Conservation (phyloP, 2,113 vertebrate species). For the Myotis lucifugus region DNA sequence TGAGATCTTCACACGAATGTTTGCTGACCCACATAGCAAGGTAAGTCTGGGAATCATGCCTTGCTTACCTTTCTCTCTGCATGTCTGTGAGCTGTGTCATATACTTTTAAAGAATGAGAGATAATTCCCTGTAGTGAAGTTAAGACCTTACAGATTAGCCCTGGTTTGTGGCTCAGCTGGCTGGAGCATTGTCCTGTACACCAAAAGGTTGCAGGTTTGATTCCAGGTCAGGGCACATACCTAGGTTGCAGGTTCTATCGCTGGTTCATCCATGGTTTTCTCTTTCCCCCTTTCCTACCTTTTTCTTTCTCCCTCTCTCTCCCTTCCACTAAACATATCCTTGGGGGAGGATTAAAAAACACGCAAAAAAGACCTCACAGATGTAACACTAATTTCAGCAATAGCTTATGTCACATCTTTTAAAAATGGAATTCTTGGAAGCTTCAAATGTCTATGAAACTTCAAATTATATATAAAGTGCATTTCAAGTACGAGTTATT, state of each 20-base stretch:
- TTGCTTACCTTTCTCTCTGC: neutral
- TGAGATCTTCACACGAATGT: conserved; percentile 99
- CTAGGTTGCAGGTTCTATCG: no score
- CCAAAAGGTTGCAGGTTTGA: neutral
- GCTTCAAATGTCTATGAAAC: neutral
- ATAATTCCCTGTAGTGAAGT: neutral
- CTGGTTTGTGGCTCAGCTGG: neutral
- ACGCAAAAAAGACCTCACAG: neutral
- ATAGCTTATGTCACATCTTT: neutral
- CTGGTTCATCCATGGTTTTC: neutral
- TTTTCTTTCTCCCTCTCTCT: no score
- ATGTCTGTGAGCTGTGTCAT: neutral
- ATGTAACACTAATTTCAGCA: neutral
- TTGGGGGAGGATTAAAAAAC: neutral
- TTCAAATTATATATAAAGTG: neutral
- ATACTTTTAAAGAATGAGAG: neutral
- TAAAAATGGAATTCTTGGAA: neutral
- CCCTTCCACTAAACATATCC: neutral
- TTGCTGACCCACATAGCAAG: conserved; percentile 99
- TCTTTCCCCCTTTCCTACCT: no score
- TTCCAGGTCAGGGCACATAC: neutral
- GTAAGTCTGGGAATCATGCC: conserved; percentile 80
- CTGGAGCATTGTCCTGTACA: neutral
- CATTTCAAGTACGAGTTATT: neutral
- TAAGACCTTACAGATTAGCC: neutral